These are phyloP conservation scores for Coenonympha glycerion DNA, from an alignment of 2,888 invertebrate species.

Conservation along the genomic window DNA sequence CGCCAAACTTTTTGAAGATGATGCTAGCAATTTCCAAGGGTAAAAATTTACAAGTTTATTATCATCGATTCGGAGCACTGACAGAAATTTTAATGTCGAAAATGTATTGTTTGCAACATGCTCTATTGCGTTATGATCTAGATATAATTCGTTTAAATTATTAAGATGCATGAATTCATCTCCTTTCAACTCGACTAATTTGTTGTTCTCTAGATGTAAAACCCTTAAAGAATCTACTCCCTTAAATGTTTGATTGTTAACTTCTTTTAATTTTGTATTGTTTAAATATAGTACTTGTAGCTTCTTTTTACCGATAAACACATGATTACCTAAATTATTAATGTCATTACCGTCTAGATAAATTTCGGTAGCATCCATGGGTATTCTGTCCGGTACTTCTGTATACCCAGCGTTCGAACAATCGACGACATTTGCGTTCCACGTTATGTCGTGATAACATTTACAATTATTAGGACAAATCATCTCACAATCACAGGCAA, in stretches of 20 bases:
- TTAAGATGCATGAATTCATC: slow-evolving; percentile 86
- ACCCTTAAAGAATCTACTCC: slow-evolving; percentile 83
- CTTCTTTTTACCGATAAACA: slow-evolving; percentile 90
- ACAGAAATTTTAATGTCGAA: slow-evolving; percentile 81
- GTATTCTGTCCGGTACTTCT: slow-evolving; percentile 84
- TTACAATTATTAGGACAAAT: slow-evolving; percentile 89
- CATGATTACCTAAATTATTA: slow-evolving; percentile 85
- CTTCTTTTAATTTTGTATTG: slow-evolving; percentile 82
- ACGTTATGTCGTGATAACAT: slow-evolving; percentile 90
- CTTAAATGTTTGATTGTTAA: slow-evolving; percentile 88
- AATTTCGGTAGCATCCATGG: slow-evolving; percentile 92
- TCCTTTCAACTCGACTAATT: slow-evolving; percentile 82
- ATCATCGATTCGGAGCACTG: slow-evolving; percentile 84
- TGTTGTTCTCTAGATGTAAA: slow-evolving; percentile 86
- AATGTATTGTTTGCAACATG: slow-evolving; percentile 87
- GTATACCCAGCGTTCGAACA: slow-evolving; percentile 85
- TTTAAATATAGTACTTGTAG: slow-evolving; percentile 85
- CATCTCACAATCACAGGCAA: slow-evolving; percentile 94
- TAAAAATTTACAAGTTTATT: slow-evolving; percentile 85
- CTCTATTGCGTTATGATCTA: slow-evolving; percentile 85
- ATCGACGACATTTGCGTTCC: slow-evolving; percentile 89
- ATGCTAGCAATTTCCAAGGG: slow-evolving; percentile 81
- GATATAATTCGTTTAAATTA: slow-evolving; percentile 83
- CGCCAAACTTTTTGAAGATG: slow-evolving; percentile 76
- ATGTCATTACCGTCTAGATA: slow-evolving; percentile 90